A percentile compares a stretch with the other conserved stretches of the same genome.
Evolutionary conservation across 2,888 invertebrate genomes (phyloP).

Genomic region (Autographa pulchrina): DNA sequence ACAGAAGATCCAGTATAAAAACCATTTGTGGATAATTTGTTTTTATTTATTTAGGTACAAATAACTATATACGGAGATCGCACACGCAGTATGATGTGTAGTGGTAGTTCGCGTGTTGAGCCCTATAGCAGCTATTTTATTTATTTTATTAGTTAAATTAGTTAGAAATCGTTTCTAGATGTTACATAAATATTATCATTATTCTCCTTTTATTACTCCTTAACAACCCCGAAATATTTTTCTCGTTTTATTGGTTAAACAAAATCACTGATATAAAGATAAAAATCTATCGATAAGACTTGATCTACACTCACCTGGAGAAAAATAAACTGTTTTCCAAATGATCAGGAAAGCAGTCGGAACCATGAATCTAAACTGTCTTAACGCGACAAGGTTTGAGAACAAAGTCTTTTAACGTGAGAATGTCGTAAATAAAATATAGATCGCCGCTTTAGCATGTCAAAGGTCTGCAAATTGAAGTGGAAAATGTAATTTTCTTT

Average conservation of each 20-base stretch:
- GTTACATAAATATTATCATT: not conserved
- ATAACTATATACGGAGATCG: too few species aligned
- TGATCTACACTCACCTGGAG: not conserved
- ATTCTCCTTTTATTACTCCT: too few species aligned
- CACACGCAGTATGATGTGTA: too few species aligned
- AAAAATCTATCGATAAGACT: slow-evolving; percentile 1
- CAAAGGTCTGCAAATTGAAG: slow-evolving; percentile 16
- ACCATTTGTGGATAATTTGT: too few species aligned
- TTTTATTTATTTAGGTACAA: too few species aligned
- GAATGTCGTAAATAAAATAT: slow-evolving; percentile 15
- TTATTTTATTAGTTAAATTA: too few species aligned
- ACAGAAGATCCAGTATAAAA: too few species aligned
- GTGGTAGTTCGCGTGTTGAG: too few species aligned
- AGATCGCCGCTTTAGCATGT: slow-evolving; percentile 29
- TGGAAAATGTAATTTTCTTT: not conserved
- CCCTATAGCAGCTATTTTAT: too few species aligned
- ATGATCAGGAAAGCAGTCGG: not conserved
- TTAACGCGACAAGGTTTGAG: slow-evolving; percentile 8
- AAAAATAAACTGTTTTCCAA: not conserved
- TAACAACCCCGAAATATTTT: not conserved
- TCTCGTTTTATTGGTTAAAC: not conserved
- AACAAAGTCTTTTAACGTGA: slow-evolving; percentile 10
- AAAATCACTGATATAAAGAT: not conserved
- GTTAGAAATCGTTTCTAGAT: not conserved
- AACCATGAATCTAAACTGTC: not conserved